A percentile compares a stretch with the other conserved stretches of the same genome.
Conservation (phyloP, 2,113 vertebrate species). For the Andinoacara biseriatus region DNA sequence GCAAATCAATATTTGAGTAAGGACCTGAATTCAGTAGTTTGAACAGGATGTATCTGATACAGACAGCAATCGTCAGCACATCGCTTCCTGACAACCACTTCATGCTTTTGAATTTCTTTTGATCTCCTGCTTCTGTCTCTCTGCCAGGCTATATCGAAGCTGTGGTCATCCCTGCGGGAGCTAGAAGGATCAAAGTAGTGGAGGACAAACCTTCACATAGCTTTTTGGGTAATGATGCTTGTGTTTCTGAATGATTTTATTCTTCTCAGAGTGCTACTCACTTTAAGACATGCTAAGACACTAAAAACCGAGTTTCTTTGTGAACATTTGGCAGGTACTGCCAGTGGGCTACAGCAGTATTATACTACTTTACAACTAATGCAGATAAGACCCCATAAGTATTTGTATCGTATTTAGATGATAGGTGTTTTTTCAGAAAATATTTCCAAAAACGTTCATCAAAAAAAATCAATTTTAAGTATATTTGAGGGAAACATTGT, state of each 20-base stretch:
- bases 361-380: background rate
- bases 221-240: slow-evolving; percentile 90
- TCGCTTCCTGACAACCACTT: background rate
- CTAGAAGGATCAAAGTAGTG: slow-evolving; percentile 92
- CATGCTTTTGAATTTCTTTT: background rate
- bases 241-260: background rate
- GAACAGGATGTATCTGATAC: too few species aligned
- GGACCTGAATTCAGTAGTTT: too few species aligned
- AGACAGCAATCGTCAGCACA: background rate
- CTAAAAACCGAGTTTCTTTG: background rate
- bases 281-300: background rate
- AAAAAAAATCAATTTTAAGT: background rate
- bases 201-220: slow-evolving; percentile 97
- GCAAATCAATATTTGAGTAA: too few species aligned
- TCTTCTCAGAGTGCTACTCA: background rate
- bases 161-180: slow-evolving; percentile 91
- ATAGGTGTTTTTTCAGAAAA: too few species aligned
- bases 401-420: background rate
- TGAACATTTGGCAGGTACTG: background rate
- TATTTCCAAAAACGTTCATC: too few species aligned
- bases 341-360: background rate
- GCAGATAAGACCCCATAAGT: background rate
- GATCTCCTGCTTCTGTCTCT: slow-evolving; percentile 32
- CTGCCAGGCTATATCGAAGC: slow-evolving; percentile 94
- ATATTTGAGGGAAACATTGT: background rate